Conservation (phyloP, 2,113 vertebrate genomes). For the Mola mola region DNA sequence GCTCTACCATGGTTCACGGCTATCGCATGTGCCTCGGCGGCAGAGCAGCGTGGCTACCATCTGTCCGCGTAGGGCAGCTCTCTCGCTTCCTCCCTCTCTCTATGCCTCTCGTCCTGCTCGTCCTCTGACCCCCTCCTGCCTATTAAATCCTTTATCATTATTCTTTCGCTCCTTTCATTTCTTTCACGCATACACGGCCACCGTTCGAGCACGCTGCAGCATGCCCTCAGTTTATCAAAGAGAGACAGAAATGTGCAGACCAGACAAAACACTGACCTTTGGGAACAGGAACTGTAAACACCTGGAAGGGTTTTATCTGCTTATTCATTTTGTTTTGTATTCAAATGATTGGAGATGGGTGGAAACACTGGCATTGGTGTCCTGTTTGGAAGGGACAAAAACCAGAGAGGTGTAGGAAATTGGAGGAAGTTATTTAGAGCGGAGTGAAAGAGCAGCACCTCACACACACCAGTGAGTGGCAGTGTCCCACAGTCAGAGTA, state of each 20-base stretch:
- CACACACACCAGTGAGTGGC: slow-evolving; percentile 75
- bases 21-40: slow-evolving; percentile 65
- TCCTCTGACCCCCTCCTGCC: slow-evolving; percentile 26
- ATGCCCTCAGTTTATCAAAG: slow-evolving; percentile 24
- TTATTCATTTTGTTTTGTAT: neutral
- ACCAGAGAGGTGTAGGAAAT: no score
- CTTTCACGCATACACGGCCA: slow-evolving; percentile 17
- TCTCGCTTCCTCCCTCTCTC: neutral
- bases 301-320: neutral
- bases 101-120: slow-evolving; percentile 15
- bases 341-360: slow-evolving; percentile 15
- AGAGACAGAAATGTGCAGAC: slow-evolving; percentile 6
- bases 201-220: no score
- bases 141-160: slow-evolving; percentile 24
- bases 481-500: slow-evolving; percentile 73
- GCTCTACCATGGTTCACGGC: slow-evolving; percentile 70
- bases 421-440: no score
- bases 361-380: neutral
- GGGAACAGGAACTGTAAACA: slow-evolving; percentile 11
- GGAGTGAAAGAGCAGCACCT: slow-evolving; percentile 67
- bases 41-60: slow-evolving; percentile 67
- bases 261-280: slow-evolving; percentile 18
- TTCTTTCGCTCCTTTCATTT: slow-evolving; percentile 16
- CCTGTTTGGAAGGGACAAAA: neutral
- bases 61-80: slow-evolving; percentile 60